Percentiles rank a stretch among this genome's conserved stretches.
Evolutionary conservation across 2,888 invertebrate genomes (phyloP).

Genomic region (Sialis fuliginosa): DNA sequence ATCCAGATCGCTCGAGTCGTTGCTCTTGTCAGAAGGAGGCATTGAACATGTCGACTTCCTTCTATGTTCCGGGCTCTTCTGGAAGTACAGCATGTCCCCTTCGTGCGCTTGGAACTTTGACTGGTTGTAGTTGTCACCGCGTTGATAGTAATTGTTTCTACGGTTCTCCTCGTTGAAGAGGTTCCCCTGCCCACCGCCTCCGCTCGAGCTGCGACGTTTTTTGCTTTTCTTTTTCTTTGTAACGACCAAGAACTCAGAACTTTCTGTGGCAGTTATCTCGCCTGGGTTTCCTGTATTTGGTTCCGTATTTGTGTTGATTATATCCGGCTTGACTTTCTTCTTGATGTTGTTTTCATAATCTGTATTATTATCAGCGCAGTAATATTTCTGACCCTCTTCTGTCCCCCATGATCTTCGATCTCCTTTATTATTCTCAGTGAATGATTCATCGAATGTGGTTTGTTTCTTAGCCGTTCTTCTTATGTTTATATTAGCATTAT

Average conservation of each 20-base stretch:
- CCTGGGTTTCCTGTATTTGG: constrained; percentile 19
- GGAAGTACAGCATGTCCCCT: constrained; percentile 11
- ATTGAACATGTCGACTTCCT: constrained; percentile 59
- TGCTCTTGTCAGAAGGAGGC: constrained; percentile 68
- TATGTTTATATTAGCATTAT: constrained; percentile 9
- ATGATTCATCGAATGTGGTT: constrained; percentile 15
- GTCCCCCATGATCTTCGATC: constrained; percentile 29
- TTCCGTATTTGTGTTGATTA: constrained; percentile 16
- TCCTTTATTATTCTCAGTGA: constrained; percentile 17
- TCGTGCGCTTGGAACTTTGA: constrained; percentile 7
- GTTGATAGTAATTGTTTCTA: constrained; percentile 4
- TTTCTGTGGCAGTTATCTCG: constrained; percentile 16
- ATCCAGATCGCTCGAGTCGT: constrained; percentile 67
- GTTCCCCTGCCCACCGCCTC: constrained; percentile 17
- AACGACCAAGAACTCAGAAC: constrained; percentile 67
- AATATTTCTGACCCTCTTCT: constrained; percentile 36
- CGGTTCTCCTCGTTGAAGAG: constrained; percentile 11
- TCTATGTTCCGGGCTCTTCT: constrained; percentile 25
- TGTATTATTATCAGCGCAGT: constrained; percentile 22
- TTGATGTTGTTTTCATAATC: constrained; percentile 17
- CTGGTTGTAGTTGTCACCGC: background rate
- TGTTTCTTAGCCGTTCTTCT: constrained; percentile 13
- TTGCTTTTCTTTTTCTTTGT: constrained; percentile 67
- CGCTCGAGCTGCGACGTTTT: constrained; percentile 38
- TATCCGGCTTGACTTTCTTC: constrained; percentile 12